A percentile compares a stretch with the other conserved stretches of the same genome.
These are phyloP conservation scores for Turritopsis dohrnii DNA, from an alignment of 30 jellyfish, hydroid and myxozoan genomes.

Conservation along the genomic window DNA sequence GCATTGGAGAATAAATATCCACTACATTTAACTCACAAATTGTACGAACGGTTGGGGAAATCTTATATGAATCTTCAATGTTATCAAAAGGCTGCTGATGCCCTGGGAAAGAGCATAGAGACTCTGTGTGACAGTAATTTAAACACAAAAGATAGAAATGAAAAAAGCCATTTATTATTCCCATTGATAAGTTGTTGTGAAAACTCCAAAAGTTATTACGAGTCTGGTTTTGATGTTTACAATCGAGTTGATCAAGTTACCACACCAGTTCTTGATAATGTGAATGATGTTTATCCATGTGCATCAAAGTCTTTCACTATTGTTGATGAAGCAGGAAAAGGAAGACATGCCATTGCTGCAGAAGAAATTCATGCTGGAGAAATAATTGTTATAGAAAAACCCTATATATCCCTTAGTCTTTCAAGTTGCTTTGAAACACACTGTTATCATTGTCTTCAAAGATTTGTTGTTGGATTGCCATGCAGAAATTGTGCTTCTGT, in stretches of 20 bases:
- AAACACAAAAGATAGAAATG: constrained; percentile 35
- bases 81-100: constrained; percentile 22
- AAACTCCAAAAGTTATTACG: background rate
- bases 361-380: constrained; percentile 81
- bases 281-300: constrained; percentile 47
- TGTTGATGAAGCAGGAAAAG: constrained; percentile 13
- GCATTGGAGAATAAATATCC: constrained; percentile 64
- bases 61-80: constrained; percentile 23
- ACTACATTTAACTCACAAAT: constrained; percentile 30
- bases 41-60: constrained; percentile 59
- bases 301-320: constrained; percentile 57
- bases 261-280: constrained; percentile 29
- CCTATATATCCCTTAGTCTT: constrained; percentile 52
- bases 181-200: background rate
- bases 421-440: constrained; percentile 48
- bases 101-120: constrained; percentile 32
- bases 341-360: constrained; percentile 74
- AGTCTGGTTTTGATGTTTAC: background rate
- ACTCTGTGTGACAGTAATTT: constrained; percentile 35
- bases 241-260: background rate
- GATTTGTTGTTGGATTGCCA: constrained; percentile 49
- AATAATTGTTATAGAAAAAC: constrained; percentile 61
- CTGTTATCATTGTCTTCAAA: constrained; percentile 61
- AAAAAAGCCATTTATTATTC: constrained; percentile 18
- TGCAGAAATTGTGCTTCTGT: constrained; percentile 55